Base-by-base conservation (phyloP, 1,140 invertebrate genomes). In the Cyrtorhinus lividipennis region DNA sequence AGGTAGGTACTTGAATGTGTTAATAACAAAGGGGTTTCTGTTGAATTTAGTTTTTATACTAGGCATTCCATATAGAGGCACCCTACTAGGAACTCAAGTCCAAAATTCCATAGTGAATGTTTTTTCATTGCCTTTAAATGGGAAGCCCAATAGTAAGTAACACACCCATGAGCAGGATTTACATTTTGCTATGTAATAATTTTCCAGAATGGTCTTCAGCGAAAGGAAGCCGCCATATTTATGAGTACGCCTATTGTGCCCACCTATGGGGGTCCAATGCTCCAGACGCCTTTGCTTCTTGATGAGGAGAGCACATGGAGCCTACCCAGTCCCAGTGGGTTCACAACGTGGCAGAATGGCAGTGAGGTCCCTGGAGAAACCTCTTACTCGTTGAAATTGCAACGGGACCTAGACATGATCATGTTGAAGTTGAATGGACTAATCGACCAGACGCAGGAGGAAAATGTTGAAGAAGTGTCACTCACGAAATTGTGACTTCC, bases 371-470 rank as follows among this genome's bases (percentile, higher is more conserved):
- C 44, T 20, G 18, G 23, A 24, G 59, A 61, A 22, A 44, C 27
- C 44, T 44, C 59, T 15, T 61, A 61, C 20, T 44, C 2, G 1
- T 45, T 44, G 45, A 27, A 61, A 13, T 20, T 61, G 24, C 59
- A 61, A 22, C 12, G 10, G 15, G 59, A 61, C 23, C 38, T 61
- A 0, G 59, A 61, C 13, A 2, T 44, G 30, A 61, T 61, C 18
- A 46, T 61, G 59, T n/a, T 24, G 2, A 61, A 61, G 20, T 61
- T 61, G 25, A 61, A 61, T 24, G 22, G 25, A 45, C n/a, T 44
- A 44, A 44, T 44, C n/a, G 38, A 44, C 8, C 38, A n/a, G n/a
- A 44, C 38, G 38, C 8, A 44, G 8, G 38, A 44, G n/a, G n/a
- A n/a, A n/a, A n/a, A n/a, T n/a, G n/a, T n/a, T n/a, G n/a, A n/a